Base-by-base conservation (phyloP, 1,140 invertebrate species). In the Wiebesia pumilae region DNA sequence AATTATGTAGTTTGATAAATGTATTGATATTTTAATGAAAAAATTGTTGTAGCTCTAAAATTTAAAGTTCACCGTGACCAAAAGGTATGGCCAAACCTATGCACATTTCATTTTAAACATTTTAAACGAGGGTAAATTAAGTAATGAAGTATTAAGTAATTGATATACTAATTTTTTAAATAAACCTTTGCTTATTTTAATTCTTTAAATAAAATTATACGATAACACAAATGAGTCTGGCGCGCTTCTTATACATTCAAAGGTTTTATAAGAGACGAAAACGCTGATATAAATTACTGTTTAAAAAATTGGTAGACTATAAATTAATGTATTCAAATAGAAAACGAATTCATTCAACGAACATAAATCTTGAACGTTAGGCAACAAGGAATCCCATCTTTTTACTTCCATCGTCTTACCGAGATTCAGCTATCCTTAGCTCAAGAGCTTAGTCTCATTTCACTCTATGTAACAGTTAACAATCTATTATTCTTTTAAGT, bases 271-370 rank as follows among this genome's bases (percentile, higher is more conserved):
- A 71, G 40, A 33, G 19, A 35, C 69, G 14, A 71, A 38, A 71
- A 71, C 10, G 24, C 1, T 21, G 21, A 38, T 71, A 71, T 38
- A 40, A 38, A 71, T 71, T 71, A 38, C 35, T 40, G 40, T 71
- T 71, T 16, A 38, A 71, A 71, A 71, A 71, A 16, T 3, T 21
- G 33, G 19, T 38, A 38, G 33, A 40, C 3, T 71, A 21, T 4
- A 71, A 71, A 71, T 71, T 35, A 71, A 71, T 40, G 69, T 38
- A 71, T 71, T 71, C 69, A 71, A 71, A 71, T 71, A 71, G 69
- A 24, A 71, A 38, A 38, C 33, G 33, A 71, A 71, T 38, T 35
- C 38, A 71, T 71, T 71, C 69, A 71, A 71, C 2, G 35, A 30
- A 71, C 35, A 71, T 71, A 71, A 71, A 71, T 71, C 69, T 71